Evolutionary conservation across 2,888 invertebrate genomes (phyloP).

Genomic region (Cosmopolites sordidus): DNA sequence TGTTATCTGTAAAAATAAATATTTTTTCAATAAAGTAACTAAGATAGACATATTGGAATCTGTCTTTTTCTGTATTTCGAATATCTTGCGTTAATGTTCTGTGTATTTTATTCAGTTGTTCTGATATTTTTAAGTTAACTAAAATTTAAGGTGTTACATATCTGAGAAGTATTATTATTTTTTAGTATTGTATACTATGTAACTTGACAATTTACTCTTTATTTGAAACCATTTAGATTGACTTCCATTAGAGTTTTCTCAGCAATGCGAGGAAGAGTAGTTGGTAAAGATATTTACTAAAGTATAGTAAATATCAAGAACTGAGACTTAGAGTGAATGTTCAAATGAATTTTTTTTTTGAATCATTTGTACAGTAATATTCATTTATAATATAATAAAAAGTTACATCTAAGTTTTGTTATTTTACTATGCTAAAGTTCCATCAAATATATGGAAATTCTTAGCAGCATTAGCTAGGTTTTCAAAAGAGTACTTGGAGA

Average conservation of each 20-base stretch:
- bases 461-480: slow-evolving; percentile 31
- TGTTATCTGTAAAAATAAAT: neutral
- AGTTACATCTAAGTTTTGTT: no score
- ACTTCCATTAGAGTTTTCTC: no score
- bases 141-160: no score
- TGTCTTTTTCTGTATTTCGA: neutral
- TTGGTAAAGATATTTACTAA: neutral
- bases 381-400: neutral
- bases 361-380: neutral
- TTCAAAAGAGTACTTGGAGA: slow-evolving; percentile 62
- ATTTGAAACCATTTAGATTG: no score
- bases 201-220: no score
- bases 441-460: slow-evolving; percentile 22
- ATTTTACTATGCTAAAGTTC: no score
- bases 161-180: no score
- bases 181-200: no score
- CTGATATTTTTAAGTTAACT: no score
- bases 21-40: neutral
- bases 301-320: neutral
- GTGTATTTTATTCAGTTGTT: no score
- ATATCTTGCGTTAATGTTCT: no score
- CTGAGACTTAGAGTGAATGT: neutral
- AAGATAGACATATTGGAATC: neutral
- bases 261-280: no score
- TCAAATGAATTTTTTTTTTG: neutral